These are phyloP conservation scores for Luidia sarsii DNA, from an alignment of 53 echinoderm and acorn worm genomes.

Conservation along the genomic window DNA sequence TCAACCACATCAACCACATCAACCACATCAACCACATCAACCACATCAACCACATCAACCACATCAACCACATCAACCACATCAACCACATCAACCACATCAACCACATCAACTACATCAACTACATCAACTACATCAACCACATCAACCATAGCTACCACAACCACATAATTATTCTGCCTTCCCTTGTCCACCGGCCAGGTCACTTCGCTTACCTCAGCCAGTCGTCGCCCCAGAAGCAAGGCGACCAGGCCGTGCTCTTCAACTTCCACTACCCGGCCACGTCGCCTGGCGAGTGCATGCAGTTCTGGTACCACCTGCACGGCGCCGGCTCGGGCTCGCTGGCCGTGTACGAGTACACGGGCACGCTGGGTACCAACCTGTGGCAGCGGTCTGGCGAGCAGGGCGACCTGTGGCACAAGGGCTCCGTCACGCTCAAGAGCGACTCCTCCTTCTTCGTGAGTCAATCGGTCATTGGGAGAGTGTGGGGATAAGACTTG, in stretches of 20 bases:
- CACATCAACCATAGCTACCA: not conserved
- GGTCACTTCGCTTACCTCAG: constrained; percentile 59
- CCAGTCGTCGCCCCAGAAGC: constrained; percentile 7
- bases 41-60: too few species aligned
- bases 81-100: too few species aligned
- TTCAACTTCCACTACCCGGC: constrained; percentile 55
- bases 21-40: too few species aligned
- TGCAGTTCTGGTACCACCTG: constrained; percentile 92
- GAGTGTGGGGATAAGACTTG: too few species aligned
- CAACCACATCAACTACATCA: too few species aligned
- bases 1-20: too few species aligned
- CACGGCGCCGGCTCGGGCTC: constrained; percentile 59
- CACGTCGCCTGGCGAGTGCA: constrained; percentile 51
- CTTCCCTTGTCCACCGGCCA: too few species aligned
- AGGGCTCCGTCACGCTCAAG: constrained; percentile 37
- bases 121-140: too few species aligned
- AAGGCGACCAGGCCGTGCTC: constrained; percentile 45
- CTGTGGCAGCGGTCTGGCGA: constrained; percentile 55
- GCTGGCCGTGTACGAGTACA: constrained; percentile 52
- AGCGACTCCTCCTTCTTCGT: not conserved
- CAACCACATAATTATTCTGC: not conserved
- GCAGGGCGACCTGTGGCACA: constrained; percentile 50
- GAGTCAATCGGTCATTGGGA: too few species aligned
- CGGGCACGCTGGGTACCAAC: not conserved
- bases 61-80: too few species aligned